phyloP scores from a whole-genome alignment of 2,888 invertebrate genomes.

The Parnassius smintheus region DNA sequence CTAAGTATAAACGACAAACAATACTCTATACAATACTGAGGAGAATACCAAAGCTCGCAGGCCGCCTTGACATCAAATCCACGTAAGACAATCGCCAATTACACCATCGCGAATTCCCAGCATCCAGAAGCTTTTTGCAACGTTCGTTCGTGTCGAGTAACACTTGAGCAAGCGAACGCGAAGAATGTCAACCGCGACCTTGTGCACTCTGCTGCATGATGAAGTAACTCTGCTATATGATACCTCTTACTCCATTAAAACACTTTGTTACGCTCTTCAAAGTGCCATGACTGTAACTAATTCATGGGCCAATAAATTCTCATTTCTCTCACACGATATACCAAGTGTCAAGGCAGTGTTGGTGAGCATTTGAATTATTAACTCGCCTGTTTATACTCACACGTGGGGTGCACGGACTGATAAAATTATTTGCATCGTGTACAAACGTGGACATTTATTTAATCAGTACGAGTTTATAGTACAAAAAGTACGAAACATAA shows the following conservation, averaged over 20 bases:
- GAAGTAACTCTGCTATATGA: slow-evolving; percentile 12
- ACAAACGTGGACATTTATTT: background rate
- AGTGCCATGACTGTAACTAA: slow-evolving; percentile 17
- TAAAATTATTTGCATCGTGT: slow-evolving; percentile 16
- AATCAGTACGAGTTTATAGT: no score
- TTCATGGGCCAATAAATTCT: slow-evolving; percentile 26
- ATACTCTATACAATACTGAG: slow-evolving; percentile 8
- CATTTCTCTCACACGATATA: slow-evolving; percentile 14
- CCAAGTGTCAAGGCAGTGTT: slow-evolving; percentile 11
- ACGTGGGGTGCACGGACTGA: slow-evolving; percentile 12
- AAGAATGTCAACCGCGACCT: slow-evolving; percentile 63
- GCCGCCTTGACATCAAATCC: slow-evolving; percentile 35
- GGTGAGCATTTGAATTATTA: slow-evolving; percentile 23
- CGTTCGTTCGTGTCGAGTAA: slow-evolving; percentile 8
- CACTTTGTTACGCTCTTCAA: slow-evolving; percentile 23
- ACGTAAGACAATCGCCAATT: slow-evolving; percentile 51
- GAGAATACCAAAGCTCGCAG: slow-evolving; percentile 13
- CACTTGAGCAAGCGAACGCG: slow-evolving; percentile 48
- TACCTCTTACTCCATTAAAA: slow-evolving; percentile 21
- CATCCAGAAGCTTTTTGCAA: slow-evolving; percentile 25
- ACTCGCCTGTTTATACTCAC: slow-evolving; percentile 13
- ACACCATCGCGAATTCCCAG: slow-evolving; percentile 41
- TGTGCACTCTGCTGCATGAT: slow-evolving; percentile 36
- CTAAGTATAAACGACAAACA: background rate
- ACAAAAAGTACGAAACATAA: no score